Conservation (phyloP, 2,797 vertebrate species). For the Triplophysa yarkandensis region DNA sequence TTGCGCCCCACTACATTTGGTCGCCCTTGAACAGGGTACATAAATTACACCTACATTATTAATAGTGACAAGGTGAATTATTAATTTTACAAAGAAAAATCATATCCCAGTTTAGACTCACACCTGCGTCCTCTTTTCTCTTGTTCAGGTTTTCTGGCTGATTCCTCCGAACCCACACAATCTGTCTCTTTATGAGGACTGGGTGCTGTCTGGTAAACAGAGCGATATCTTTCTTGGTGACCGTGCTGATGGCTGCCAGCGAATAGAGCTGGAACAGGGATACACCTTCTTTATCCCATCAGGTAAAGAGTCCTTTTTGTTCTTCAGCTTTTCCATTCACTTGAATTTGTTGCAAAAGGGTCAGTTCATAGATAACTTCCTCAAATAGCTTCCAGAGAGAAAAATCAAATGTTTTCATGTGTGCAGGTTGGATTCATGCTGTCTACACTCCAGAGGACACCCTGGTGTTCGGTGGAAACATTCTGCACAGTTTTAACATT, state of each 20-base stretch:
- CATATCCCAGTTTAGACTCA: slow-evolving; percentile 28
- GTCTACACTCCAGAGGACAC: slow-evolving; percentile 97
- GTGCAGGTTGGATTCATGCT: slow-evolving; percentile 94
- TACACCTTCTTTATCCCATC: slow-evolving; percentile 98
- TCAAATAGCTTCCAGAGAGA: neutral
- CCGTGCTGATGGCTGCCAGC: slow-evolving; percentile 91
- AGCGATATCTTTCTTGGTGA: slow-evolving; percentile 96
- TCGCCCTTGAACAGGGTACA: neutral
- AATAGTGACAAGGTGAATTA: neutral
- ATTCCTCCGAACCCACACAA: slow-evolving; percentile 93
- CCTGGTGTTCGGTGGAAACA: slow-evolving; percentile 96
- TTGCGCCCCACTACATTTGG: neutral
- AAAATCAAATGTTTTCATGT: neutral
- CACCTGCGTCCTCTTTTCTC: slow-evolving; percentile 7
- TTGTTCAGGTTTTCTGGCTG: slow-evolving; percentile 92
- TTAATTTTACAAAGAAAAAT: slow-evolving; percentile 4
- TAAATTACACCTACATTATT: neutral
- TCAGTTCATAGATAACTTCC: neutral
- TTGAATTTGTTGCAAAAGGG: neutral
- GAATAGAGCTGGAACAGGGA: slow-evolving; percentile 92
- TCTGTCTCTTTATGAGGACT: slow-evolving; percentile 94
- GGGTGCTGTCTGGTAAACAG: slow-evolving; percentile 96
- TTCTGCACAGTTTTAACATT: slow-evolving; percentile 99
- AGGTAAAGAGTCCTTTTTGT: slow-evolving; percentile 71
- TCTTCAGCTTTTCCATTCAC: neutral